phyloP scores from a whole-genome alignment of 2,888 invertebrate species.

The Cynaeus angustus region DNA sequence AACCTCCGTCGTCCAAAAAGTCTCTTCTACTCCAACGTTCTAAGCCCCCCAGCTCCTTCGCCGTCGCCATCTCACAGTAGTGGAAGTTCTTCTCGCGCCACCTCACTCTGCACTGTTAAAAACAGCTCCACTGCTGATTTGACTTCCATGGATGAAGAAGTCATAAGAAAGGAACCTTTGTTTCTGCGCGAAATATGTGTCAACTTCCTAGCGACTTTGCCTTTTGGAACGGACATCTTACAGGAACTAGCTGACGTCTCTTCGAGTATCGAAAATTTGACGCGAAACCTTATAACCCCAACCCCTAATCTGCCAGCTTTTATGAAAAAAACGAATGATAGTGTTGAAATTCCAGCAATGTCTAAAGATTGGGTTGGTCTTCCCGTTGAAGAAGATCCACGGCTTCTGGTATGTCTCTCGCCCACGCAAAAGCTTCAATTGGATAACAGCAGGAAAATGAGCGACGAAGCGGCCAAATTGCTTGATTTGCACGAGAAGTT shows the following conservation, averaged over 20 bases:
- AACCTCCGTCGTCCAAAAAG: conserved; percentile 5
- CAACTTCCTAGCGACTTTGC: conserved; percentile 78
- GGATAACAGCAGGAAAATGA: conserved; percentile 74
- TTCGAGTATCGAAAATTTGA: conserved; percentile 67
- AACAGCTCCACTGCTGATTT: conserved; percentile 77
- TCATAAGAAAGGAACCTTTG: conserved; percentile 53
- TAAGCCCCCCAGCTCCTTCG: conserved; percentile 58
- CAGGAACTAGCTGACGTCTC: conserved; percentile 81
- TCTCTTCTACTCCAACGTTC: conserved; percentile 50
- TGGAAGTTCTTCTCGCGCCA: conserved; percentile 73
- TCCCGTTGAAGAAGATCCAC: conserved; percentile 77
- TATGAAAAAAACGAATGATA: conserved; percentile 42
- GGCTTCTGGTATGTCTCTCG: conserved; percentile 80
- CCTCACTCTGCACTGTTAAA: conserved; percentile 80
- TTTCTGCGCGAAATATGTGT: conserved; percentile 80
- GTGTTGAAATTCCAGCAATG: conserved; percentile 61
- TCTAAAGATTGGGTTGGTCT: conserved; percentile 76
- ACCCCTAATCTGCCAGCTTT: conserved; percentile 53
- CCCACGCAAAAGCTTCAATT: conserved; percentile 81
- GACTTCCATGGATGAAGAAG: conserved; percentile 74
- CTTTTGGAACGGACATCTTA: conserved; percentile 80
- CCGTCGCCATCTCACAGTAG: conserved; percentile 67
- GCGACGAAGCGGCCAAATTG: conserved; percentile 77
- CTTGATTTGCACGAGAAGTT: conserved; percentile 82
- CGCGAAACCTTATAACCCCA: conserved; percentile 52